Percentiles rank a stretch among this genome's conserved stretches.
Evolutionary conservation across 2,888 invertebrate genomes (phyloP).

Genomic region (Tenthredo mesomela): DNA sequence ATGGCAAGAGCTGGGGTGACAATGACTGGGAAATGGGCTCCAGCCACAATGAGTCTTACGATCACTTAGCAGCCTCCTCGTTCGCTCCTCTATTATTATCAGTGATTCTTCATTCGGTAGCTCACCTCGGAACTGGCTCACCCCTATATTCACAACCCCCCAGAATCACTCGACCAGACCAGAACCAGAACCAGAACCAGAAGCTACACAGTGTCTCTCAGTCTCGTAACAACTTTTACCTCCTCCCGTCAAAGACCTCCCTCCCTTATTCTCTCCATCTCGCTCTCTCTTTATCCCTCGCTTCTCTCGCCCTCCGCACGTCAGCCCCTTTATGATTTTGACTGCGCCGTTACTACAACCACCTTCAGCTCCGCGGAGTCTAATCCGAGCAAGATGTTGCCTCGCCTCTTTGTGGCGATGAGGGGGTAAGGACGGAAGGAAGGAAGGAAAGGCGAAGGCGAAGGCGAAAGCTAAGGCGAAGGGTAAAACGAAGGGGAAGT

Average conservation of each 20-base stretch:
- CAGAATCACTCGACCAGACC: conserved; percentile 8
- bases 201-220: neutral
- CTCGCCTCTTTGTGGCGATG: conserved; percentile 57
- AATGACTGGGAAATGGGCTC: conserved; percentile 50
- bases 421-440: conserved; percentile 59
- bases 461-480: conserved; percentile 63
- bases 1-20: conserved; percentile 52
- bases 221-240: conserved; percentile 30
- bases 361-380: conserved; percentile 60
- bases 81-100: conserved; percentile 58
- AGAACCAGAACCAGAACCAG: neutral
- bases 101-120: conserved; percentile 62
- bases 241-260: neutral
- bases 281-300: conserved; percentile 27
- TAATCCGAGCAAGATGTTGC: conserved; percentile 75
- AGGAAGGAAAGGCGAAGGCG: conserved; percentile 53
- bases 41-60: conserved; percentile 58
- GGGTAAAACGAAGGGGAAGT: conserved; percentile 70
- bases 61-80: conserved; percentile 60
- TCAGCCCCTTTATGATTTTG: conserved; percentile 62
- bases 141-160: neutral
- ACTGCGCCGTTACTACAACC: conserved; percentile 62
- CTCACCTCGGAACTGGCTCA: neutral
- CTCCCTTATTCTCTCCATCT: neutral
- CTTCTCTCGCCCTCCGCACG: conserved; percentile 9